These are phyloP conservation scores for Vicugna pacos DNA, from an alignment of 2,113 vertebrate genomes.

Conservation along the genomic window DNA sequence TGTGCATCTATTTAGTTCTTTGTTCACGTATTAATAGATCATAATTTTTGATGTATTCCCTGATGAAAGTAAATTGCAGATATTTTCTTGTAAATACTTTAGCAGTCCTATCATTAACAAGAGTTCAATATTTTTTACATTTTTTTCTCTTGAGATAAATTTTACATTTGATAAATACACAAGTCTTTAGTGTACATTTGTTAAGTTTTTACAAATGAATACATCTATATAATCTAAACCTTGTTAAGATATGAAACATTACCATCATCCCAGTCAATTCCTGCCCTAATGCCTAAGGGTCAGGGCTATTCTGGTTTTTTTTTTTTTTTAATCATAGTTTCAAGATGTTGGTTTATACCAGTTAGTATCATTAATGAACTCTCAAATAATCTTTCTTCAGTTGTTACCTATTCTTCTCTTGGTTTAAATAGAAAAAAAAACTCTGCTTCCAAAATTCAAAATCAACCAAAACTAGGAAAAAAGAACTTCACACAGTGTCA, in stretches of 20 bases:
- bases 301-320: neutral
- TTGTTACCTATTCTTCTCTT: constrained; percentile 29
- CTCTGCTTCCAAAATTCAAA: constrained; percentile 56
- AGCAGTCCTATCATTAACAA: constrained; percentile 26
- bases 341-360: neutral
- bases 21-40: neutral
- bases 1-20: neutral
- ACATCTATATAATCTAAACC: constrained; percentile 14
- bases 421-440: constrained; percentile 44
- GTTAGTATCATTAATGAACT: neutral
- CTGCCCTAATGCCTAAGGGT: neutral
- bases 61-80: neutral
- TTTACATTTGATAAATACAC: constrained; percentile 36
- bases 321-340: neutral
- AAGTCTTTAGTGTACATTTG: neutral
- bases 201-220: neutral
- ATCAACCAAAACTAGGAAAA: constrained; percentile 37
- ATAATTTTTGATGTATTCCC: constrained; percentile 21
- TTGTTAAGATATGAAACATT: neutral
- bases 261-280: neutral
- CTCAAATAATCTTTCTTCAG: constrained; percentile 33
- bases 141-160: constrained; percentile 49
- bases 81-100: constrained; percentile 26
- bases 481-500: neutral
- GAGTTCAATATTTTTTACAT: constrained; percentile 12